These are phyloP conservation scores for Saccostrea echinata DNA, from an alignment of 1,140 invertebrate species.

Conservation along the genomic window DNA sequence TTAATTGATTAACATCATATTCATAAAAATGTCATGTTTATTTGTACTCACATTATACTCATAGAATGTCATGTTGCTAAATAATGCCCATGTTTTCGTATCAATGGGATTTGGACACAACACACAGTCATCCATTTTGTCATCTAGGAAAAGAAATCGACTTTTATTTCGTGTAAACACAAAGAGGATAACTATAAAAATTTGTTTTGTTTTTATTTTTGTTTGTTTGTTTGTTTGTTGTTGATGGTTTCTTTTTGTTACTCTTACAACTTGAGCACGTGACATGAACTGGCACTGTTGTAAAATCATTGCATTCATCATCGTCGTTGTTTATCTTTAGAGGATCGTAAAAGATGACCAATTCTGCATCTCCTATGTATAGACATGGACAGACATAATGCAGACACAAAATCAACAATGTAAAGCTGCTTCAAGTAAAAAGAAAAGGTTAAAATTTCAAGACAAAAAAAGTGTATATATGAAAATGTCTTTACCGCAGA, in stretches of 20 bases:
- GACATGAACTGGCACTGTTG: background rate
- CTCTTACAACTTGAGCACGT: background rate
- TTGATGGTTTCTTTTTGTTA: too few relatives aligned
- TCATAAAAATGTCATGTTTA: background rate
- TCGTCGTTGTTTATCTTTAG: background rate
- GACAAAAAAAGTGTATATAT: background rate
- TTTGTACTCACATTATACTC: constrained; percentile 17
- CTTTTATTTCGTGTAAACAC: background rate
- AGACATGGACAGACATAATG: too few relatives aligned
- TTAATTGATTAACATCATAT: too few relatives aligned
- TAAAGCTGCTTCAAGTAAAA: background rate
- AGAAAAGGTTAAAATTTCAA: background rate
- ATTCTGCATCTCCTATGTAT: background rate
- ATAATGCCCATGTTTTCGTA: background rate
- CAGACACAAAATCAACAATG: background rate
- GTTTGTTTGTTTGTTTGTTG: background rate
- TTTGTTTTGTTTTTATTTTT: background rate
- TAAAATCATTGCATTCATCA: background rate
- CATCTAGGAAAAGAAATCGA: background rate
- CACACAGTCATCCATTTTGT: background rate
- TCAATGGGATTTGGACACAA: background rate
- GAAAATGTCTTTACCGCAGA: background rate
- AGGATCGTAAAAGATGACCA: constrained; percentile 18
- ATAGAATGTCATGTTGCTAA: constrained; percentile 3
- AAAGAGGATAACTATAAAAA: background rate